These are phyloP conservation scores for Nothobranchius furzeri DNA, from an alignment of 2,113 vertebrate genomes.

Conservation along the genomic window DNA sequence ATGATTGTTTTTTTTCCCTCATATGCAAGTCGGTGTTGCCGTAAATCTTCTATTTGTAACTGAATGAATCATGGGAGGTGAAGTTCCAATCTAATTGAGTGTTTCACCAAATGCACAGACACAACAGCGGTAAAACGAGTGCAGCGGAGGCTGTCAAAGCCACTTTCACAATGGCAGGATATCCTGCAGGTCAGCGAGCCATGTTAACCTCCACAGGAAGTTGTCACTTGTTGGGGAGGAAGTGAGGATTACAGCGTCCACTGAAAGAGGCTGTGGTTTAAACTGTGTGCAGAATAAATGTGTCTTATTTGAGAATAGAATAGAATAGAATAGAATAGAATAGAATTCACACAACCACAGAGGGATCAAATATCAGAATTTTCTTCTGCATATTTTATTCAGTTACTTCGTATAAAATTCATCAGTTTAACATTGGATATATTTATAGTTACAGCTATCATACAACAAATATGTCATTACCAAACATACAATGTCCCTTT, in stretches of 20 bases:
- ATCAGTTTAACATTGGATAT: slow-evolving; percentile 75
- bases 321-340: too few species aligned
- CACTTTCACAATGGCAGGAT: slow-evolving; percentile 80
- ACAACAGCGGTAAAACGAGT: slow-evolving; percentile 47
- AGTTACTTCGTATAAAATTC: slow-evolving; percentile 74
- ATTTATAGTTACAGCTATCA: slow-evolving; percentile 78
- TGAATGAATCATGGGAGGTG: slow-evolving; percentile 17
- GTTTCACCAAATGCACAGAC: slow-evolving; percentile 45
- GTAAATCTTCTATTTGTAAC: slow-evolving; percentile 33
- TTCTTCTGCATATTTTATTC: slow-evolving; percentile 71
- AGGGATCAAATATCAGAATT: slow-evolving; percentile 40
- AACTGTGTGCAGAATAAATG: slow-evolving; percentile 21
- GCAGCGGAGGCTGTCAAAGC: slow-evolving; percentile 62
- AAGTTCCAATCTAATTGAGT: slow-evolving; percentile 13
- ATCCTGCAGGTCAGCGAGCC: slow-evolving; percentile 76
- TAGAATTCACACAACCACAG: too few species aligned
- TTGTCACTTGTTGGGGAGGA: slow-evolving; percentile 75
- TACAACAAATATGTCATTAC: slow-evolving; percentile 78
- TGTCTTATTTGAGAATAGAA: too few species aligned
- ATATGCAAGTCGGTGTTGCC: background rate
- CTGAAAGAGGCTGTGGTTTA: slow-evolving; percentile 43
- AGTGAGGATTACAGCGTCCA: slow-evolving; percentile 70
- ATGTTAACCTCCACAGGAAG: slow-evolving; percentile 72
- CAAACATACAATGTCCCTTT: slow-evolving; percentile 77
- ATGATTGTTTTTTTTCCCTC: background rate